These are phyloP conservation scores for Pegoplata infirma DNA, from an alignment of 2,888 invertebrate species.

Conservation along the genomic window DNA sequence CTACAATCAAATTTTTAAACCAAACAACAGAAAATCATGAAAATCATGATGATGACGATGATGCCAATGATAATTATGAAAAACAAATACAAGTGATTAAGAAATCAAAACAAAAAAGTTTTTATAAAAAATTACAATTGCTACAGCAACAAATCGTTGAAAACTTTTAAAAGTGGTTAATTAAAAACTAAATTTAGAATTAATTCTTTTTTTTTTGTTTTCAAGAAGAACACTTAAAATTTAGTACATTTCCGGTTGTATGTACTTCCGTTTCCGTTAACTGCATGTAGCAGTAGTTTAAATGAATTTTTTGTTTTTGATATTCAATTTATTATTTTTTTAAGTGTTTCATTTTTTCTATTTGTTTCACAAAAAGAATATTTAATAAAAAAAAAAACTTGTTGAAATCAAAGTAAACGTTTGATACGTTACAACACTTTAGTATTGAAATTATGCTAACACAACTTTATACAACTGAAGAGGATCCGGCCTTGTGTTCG, in stretches of 20 bases:
- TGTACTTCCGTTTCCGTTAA: neutral
- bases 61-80: slow-evolving; percentile 30
- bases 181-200: slow-evolving; percentile 13
- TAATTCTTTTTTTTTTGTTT: neutral
- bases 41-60: slow-evolving; percentile 10
- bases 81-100: slow-evolving; percentile 47
- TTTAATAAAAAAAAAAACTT: neutral
- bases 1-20: no score
- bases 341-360: neutral
- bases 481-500: slow-evolving; percentile 76
- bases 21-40: neutral
- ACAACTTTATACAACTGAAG: slow-evolving; percentile 75
- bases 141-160: neutral
- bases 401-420: neutral
- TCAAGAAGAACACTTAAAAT: neutral
- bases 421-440: slow-evolving; percentile 10
- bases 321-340: no score
- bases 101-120: slow-evolving; percentile 35
- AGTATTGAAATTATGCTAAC: slow-evolving; percentile 73
- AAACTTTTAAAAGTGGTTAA: slow-evolving; percentile 22
- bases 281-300: slow-evolving; percentile 1
- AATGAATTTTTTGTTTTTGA: neutral
- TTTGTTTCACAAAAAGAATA: no score
- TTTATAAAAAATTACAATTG: neutral
- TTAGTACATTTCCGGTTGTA: slow-evolving; percentile 8